A percentile compares a stretch with the other conserved stretches of the same genome.
Conservation (phyloP, 2,113 vertebrate genomes). For the Lepus timidus region DNA sequence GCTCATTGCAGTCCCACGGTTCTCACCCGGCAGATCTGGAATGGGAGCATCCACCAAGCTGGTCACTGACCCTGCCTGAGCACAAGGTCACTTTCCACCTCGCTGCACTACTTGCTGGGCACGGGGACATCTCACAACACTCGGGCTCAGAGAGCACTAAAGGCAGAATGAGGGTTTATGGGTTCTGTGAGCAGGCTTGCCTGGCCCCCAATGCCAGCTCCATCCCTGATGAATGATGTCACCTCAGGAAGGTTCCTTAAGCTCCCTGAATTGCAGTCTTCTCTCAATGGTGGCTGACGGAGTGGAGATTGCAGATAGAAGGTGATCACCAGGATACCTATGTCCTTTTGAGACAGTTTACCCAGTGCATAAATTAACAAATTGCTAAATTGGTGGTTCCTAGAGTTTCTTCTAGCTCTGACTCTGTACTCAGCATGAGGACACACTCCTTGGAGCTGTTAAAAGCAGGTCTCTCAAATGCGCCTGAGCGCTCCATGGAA, state of each 20-base stretch:
- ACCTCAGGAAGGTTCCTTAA: neutral
- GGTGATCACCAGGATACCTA: neutral
- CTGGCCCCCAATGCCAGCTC: neutral
- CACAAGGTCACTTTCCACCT: neutral
- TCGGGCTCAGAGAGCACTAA: rapidly evolving
- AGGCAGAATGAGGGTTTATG: neutral
- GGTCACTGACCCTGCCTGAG: neutral
- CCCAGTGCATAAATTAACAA: neutral
- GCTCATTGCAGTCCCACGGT: neutral
- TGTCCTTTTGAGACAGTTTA: neutral
- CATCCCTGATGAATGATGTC: neutral
- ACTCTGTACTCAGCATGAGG: neutral
- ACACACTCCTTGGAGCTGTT: neutral
- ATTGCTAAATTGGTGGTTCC: neutral
- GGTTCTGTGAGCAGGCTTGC: neutral
- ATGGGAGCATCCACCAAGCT: neutral
- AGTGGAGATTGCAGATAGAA: neutral
- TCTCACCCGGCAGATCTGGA: neutral
- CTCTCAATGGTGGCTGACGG: neutral
- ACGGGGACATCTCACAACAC: rapidly evolving
- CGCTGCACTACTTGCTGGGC: rapidly evolving
- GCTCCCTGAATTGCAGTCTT: neutral
- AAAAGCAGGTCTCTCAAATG: constrained; percentile 41
- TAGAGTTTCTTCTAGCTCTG: neutral
- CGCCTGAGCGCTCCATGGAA: neutral